These are phyloP conservation scores for Sphaerophoria rueppellii DNA, from an alignment of 2,888 invertebrate genomes.

Conservation along the genomic window DNA sequence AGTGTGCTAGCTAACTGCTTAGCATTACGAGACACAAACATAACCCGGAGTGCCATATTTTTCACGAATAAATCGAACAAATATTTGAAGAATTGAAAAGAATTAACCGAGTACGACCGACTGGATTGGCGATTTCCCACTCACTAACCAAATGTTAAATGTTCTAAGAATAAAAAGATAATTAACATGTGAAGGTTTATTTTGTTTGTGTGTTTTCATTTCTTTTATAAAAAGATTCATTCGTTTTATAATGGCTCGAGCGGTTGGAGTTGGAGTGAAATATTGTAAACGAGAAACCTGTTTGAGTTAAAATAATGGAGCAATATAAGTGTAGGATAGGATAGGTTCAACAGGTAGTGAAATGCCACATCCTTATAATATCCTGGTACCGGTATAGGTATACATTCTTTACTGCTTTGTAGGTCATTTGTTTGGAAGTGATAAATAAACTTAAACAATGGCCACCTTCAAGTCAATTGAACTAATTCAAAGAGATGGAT, in stretches of 20 bases:
- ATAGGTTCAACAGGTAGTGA: no score
- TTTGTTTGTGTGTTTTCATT: neutral
- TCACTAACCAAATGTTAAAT: constrained; percentile 31
- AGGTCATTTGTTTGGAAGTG: no score
- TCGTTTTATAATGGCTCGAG: neutral
- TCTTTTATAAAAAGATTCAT: neutral
- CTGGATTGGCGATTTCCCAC: constrained; percentile 48
- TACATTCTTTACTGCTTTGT: no score
- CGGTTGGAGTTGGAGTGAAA: constrained; percentile 38
- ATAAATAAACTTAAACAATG: no score
- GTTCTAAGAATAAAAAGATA: neutral
- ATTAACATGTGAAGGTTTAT: neutral
- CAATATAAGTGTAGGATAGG: no score
- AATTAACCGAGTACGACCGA: constrained; percentile 34
- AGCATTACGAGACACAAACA: constrained; percentile 64
- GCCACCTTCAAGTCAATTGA: no score
- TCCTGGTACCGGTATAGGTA: no score
- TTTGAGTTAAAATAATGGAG: constrained; percentile 36
- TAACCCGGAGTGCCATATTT: constrained; percentile 73
- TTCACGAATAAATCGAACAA: constrained; percentile 6
- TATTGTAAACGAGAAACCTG: constrained; percentile 45
- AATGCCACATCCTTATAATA: no score
- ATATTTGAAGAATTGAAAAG: neutral
- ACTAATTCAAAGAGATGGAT: no score
- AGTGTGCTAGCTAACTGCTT: constrained; percentile 74